A percentile compares a stretch with the other conserved stretches of the same genome.
Evolutionary conservation across 2,888 invertebrate species (phyloP).

Genomic region (Lypha dubia): DNA sequence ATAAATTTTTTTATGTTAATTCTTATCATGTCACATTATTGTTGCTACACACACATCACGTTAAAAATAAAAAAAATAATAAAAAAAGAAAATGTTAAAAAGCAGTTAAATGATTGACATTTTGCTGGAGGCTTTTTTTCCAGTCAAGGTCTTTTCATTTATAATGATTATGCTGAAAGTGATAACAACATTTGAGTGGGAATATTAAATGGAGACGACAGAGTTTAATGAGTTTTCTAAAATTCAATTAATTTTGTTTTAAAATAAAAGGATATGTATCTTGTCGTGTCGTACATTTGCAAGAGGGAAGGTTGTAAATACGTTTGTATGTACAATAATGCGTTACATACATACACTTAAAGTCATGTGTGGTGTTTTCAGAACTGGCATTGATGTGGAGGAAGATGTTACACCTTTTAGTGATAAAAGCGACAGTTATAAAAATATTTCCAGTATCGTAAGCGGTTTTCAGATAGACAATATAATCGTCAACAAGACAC

Average conservation of each 20-base stretch:
- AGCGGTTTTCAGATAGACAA: too few relatives aligned
- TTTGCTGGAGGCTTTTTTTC: conserved; percentile 18
- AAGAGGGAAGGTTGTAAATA: too few relatives aligned
- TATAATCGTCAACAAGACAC: too few relatives aligned
- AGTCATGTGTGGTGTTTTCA: too few relatives aligned
- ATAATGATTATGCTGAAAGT: background rate
- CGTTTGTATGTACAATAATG: too few relatives aligned
- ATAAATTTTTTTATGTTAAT: conserved; percentile 10
- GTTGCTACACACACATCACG: background rate
- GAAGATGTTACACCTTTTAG: too few relatives aligned
- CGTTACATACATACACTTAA: too few relatives aligned
- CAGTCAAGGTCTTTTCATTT: background rate
- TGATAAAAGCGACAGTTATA: too few relatives aligned
- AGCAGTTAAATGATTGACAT: conserved; percentile 65
- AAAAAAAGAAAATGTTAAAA: conserved; percentile 2
- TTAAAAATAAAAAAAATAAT: too few relatives aligned
- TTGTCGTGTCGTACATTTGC: too few relatives aligned
- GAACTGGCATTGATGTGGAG: too few relatives aligned
- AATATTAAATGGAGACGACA: background rate
- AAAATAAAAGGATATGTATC: background rate
- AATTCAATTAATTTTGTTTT: background rate
- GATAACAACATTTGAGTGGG: background rate
- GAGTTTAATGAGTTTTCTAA: background rate
- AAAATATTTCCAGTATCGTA: too few relatives aligned
- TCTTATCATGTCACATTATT: conserved; percentile 31